These are phyloP conservation scores for Loripinus fragilis DNA, from an alignment of 2,888 invertebrate genomes.

Conservation along the genomic window DNA sequence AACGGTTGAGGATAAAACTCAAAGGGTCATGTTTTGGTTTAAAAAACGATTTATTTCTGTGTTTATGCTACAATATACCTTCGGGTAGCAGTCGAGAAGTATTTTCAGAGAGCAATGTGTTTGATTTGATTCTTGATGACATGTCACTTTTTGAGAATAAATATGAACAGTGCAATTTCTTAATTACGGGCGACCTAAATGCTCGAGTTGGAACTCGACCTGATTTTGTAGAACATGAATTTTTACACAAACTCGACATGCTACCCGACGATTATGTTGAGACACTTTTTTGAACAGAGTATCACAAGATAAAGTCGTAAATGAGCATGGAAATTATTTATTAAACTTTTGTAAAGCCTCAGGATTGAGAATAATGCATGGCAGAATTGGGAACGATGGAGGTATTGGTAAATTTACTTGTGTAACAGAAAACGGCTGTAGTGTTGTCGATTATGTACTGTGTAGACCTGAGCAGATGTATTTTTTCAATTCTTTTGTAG, in stretches of 20 bases:
- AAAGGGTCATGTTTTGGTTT: neutral
- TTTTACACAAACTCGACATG: constrained; percentile 16
- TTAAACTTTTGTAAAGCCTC: constrained; percentile 18
- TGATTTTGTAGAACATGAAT: constrained; percentile 25
- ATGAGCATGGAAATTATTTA: neutral
- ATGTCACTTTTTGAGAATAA: constrained; percentile 14
- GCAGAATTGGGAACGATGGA: constrained; percentile 14
- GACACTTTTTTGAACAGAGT: neutral
- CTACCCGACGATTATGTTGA: neutral
- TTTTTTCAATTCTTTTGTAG: neutral
- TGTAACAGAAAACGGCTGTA: constrained; percentile 9
- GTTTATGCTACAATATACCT: constrained; percentile 25
- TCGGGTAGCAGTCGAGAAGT: constrained; percentile 25
- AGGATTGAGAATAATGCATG: constrained; percentile 15
- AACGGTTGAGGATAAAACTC: neutral
- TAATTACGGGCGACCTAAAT: constrained; percentile 18
- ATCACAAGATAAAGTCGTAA: neutral
- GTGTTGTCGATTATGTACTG: constrained; percentile 30
- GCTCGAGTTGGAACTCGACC: constrained; percentile 1
- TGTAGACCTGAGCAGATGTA: constrained; percentile 19
- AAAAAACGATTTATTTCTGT: constrained; percentile 23
- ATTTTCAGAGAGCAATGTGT: constrained; percentile 7
- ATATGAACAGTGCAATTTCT: neutral
- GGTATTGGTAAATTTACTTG: constrained; percentile 16
- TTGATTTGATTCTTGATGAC: constrained; percentile 24